Evolutionary conservation across 2,888 invertebrate genomes (phyloP).

Genomic region (Phrixothrix hirtus): DNA sequence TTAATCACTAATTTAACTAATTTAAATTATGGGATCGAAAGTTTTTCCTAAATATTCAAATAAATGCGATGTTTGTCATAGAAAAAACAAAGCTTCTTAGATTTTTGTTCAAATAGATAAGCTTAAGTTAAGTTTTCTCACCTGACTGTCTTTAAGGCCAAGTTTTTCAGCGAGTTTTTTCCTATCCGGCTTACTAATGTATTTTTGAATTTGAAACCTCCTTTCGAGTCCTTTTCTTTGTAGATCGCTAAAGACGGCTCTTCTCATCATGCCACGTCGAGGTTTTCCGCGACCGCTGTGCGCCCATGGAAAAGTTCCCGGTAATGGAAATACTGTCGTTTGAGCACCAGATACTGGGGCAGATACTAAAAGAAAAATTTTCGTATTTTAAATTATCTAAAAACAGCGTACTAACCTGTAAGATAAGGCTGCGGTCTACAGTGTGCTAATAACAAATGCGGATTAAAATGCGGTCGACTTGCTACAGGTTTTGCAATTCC

Average conservation of each 20-base stretch:
- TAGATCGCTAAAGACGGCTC: constrained; percentile 92
- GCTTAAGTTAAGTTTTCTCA: constrained; percentile 48
- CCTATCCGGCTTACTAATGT: constrained; percentile 97
- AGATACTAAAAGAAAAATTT: constrained; percentile 49
- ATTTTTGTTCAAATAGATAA: no score
- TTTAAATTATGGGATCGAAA: no score
- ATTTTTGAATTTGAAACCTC: constrained; percentile 95
- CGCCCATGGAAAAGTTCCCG: constrained; percentile 80
- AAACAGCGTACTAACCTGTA: constrained; percentile 62
- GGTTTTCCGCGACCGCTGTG: constrained; percentile 91
- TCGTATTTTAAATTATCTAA: constrained; percentile 1
- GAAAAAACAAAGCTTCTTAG: no score
- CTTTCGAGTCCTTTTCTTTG: constrained; percentile 95
- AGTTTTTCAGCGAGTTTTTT: constrained; percentile 96
- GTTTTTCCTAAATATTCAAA: no score
- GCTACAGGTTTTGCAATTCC: constrained; percentile 85
- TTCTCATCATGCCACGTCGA: constrained; percentile 92
- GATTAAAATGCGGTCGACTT: constrained; percentile 73
- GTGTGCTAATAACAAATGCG: constrained; percentile 81
- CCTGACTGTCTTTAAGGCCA: constrained; percentile 97
- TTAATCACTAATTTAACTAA: no score
- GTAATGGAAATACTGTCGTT: constrained; percentile 57
- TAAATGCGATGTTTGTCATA: no score
- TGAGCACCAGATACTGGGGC: constrained; percentile 57
- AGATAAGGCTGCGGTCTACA: constrained; percentile 82